Percentiles rank a stretch among this genome's conserved stretches.
These are phyloP conservation scores for Protophormia terraenovae DNA, from an alignment of 2,888 invertebrate species.

Conservation along the genomic window DNA sequence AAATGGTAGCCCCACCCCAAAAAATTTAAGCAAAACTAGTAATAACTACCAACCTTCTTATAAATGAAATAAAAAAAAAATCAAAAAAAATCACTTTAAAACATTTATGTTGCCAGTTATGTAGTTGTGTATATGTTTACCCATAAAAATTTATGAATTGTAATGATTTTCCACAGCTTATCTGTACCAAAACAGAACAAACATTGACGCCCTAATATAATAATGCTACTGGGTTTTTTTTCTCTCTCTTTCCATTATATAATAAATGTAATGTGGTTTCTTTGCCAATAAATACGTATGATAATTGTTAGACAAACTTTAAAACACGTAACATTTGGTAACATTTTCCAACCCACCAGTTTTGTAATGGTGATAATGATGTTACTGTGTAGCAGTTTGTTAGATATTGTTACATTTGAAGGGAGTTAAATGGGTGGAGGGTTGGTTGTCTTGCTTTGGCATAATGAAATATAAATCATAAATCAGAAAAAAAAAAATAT, in stretches of 20 bases:
- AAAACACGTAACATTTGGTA: not conserved
- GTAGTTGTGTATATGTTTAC: not conserved
- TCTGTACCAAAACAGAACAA: conserved; percentile 79
- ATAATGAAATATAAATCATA: conserved; percentile 56
- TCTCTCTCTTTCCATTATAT: conserved; percentile 24
- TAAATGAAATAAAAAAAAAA: too few species aligned
- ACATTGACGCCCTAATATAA: conserved; percentile 78
- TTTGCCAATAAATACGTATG: not conserved
- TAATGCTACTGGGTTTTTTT: conserved; percentile 59
- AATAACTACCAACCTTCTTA: too few species aligned
- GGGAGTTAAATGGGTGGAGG: not conserved
- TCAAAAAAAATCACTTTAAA: too few species aligned
- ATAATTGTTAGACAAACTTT: not conserved
- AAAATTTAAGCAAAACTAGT: too few species aligned
- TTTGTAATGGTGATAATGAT: conserved; percentile 23
- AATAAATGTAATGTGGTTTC: not conserved
- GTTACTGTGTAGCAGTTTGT: not conserved
- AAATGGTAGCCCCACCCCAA: too few species aligned
- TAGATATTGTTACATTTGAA: not conserved
- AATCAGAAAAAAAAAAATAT: conserved; percentile 50
- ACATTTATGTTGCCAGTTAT: too few species aligned
- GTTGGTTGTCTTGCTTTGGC: not conserved
- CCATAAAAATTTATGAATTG: conserved; percentile 68
- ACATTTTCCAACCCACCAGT: conserved; percentile 53
- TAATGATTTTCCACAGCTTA: conserved; percentile 79